Conservation (phyloP, 2,113 vertebrate genomes). For the Menura novaehollandiae region DNA sequence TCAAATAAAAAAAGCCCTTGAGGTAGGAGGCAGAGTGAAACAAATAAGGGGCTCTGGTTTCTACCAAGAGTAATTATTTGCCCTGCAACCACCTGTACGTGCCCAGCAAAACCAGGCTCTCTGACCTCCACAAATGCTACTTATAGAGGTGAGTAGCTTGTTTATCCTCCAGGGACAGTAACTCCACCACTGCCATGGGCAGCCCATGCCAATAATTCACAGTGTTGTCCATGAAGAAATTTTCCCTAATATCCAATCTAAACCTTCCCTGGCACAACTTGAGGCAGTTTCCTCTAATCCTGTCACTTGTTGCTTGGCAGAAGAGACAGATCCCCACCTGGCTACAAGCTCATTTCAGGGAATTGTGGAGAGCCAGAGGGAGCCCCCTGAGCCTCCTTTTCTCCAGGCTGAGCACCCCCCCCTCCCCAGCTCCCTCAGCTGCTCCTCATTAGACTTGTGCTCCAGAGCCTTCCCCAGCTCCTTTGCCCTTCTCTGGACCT, state of each 20-base stretch:
- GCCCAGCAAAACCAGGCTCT: not conserved
- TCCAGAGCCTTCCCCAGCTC: not conserved
- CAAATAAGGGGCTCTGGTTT: not conserved
- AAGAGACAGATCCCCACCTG: accelerated
- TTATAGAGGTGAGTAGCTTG: not conserved
- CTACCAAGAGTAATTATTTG: not conserved
- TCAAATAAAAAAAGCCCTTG: not conserved
- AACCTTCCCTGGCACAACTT: not conserved
- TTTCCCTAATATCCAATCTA: not conserved
- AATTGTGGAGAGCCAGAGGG: not conserved
- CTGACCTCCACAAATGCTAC: not conserved
- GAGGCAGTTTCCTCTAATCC: not conserved
- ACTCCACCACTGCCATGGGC: not conserved
- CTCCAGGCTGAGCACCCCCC: not conserved
- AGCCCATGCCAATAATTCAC: not conserved
- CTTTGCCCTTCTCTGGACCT: not conserved
- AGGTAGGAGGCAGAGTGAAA: not conserved
- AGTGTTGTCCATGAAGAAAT: accelerated
- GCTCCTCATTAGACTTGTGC: not conserved
- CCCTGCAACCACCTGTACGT: not conserved
- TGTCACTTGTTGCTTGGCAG: not conserved
- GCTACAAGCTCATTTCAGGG: not conserved
- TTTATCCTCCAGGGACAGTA: not conserved
- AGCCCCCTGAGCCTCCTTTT: not conserved
- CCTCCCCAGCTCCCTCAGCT: not conserved